Conservation (phyloP, 2,797 vertebrate species). For the Gadopsis bispinosus region DNA sequence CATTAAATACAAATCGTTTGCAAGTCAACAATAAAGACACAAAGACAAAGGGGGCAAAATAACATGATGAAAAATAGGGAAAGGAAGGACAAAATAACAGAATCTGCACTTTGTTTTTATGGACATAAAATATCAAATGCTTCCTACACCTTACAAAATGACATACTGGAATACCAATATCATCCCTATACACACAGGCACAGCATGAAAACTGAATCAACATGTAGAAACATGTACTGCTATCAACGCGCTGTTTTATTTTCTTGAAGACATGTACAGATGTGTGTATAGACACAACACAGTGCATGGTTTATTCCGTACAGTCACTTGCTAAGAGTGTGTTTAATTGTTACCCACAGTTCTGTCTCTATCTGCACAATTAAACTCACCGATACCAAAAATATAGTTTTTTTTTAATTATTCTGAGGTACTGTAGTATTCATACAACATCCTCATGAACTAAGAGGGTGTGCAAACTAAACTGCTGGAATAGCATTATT, state of each 20-base stretch:
- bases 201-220: conserved; percentile 61
- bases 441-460: conserved; percentile 23
- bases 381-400: conserved; percentile 37
- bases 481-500: conserved; percentile 20
- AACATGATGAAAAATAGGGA: conserved; percentile 40
- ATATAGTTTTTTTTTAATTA: conserved; percentile 12
- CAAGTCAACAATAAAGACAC: conserved; percentile 54
- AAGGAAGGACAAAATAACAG: conserved; percentile 58
- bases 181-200: conserved; percentile 59
- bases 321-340: conserved; percentile 52
- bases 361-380: conserved; percentile 45
- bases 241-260: conserved; percentile 50
- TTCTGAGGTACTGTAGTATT: conserved; percentile 36
- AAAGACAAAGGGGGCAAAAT: conserved; percentile 20
- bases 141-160: conserved; percentile 54
- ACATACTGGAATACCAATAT: conserved; percentile 70
- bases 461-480: conserved; percentile 25
- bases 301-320: conserved; percentile 50
- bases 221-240: conserved; percentile 68
- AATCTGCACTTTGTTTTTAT: conserved; percentile 65
- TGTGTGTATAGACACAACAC: conserved; percentile 70
- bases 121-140: conserved; percentile 63
- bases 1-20: conserved; percentile 77
- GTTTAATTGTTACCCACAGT: conserved; percentile 36
- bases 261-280: conserved; percentile 63